These are phyloP conservation scores for Campoplex capitator DNA, from an alignment of 2,888 invertebrate genomes.

Conservation along the genomic window DNA sequence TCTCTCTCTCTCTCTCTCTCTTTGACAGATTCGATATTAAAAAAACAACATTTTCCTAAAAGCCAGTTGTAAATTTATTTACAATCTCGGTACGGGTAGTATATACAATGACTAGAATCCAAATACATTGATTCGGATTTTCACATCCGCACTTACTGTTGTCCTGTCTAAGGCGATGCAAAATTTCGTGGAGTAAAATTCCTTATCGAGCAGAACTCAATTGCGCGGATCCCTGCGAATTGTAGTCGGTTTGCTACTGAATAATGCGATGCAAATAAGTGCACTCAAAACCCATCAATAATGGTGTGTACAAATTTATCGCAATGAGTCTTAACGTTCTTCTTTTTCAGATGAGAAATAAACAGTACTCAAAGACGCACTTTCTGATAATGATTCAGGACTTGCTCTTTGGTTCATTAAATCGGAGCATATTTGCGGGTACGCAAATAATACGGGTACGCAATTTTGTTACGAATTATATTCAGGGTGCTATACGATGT, in stretches of 20 bases:
- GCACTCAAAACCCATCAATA: neutral
- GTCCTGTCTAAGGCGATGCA: neutral
- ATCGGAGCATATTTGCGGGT: neutral
- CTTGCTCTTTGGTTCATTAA: neutral
- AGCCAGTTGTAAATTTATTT: neutral
- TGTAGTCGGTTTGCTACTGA: neutral
- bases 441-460: too few species aligned
- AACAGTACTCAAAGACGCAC: neutral
- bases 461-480: neutral
- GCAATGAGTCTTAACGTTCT: neutral
- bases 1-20: too few species aligned
- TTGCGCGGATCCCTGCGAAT: neutral
- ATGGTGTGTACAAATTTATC: neutral
- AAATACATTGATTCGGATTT: neutral
- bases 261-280: neutral
- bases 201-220: neutral
- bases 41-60: neutral
- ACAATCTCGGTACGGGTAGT: neutral
- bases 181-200: neutral
- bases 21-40: neutral
- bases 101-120: neutral
- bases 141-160: neutral
- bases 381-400: neutral
- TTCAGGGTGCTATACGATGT: conserved; percentile 6
- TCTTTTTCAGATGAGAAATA: neutral